Evolutionary conservation across 2,113 vertebrate species (phyloP).

Genomic region (Tachysurus fulvidraco): DNA sequence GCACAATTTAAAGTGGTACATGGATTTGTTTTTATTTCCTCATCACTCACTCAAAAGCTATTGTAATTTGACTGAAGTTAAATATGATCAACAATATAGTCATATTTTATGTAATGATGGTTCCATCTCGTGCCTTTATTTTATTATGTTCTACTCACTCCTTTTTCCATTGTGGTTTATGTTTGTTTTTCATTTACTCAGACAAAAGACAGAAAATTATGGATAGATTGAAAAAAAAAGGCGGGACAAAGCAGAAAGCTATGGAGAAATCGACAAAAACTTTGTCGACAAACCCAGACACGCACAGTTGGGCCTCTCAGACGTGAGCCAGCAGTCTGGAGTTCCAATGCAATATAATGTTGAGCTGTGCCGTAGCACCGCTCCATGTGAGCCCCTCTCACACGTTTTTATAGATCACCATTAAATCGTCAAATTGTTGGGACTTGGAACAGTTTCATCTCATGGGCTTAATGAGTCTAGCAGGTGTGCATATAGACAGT

Average conservation of each 20-base stretch:
- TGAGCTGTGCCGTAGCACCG: constrained; percentile 37
- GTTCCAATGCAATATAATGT: constrained; percentile 38
- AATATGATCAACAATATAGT: neutral
- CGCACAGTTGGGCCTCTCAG: constrained; percentile 18
- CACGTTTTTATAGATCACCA: constrained; percentile 61
- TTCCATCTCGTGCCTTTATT: neutral
- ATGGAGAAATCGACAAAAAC: neutral
- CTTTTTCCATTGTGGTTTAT: neutral
- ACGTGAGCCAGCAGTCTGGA: constrained; percentile 33
- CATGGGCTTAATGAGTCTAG: constrained; percentile 56
- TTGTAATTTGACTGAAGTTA: neutral
- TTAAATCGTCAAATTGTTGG: constrained; percentile 65
- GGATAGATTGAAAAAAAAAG: neutral
- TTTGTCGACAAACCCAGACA: constrained; percentile 8
- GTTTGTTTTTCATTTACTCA: constrained; percentile 1
- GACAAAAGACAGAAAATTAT: constrained; percentile 1
- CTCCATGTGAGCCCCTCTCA: constrained; percentile 52
- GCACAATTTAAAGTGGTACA: neutral
- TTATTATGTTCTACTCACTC: neutral
- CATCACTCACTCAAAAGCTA: neutral
- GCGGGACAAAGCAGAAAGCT: neutral
- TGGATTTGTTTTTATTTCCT: neutral
- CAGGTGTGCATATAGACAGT: constrained; percentile 51
- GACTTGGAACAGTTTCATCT: constrained; percentile 58
- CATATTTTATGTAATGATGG: neutral